phyloP scores from a whole-genome alignment of 2,888 invertebrate genomes.

The Platycnemis pennipes region DNA sequence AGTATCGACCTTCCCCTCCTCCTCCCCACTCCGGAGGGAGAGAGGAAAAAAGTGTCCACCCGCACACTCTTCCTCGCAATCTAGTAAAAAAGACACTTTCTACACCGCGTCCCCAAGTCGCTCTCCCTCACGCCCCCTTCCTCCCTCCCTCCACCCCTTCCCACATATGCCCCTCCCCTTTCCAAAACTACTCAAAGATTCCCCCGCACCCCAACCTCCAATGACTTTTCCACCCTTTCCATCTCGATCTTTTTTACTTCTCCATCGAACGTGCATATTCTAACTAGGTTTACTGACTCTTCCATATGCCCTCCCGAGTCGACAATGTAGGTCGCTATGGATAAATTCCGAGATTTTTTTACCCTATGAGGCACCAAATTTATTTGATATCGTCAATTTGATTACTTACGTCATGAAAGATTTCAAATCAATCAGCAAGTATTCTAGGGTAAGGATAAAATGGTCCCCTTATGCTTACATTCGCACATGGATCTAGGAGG shows the following conservation, averaged over 20 bases:
- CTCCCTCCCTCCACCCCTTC: neutral
- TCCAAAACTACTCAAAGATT: too few species aligned
- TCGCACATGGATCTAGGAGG: too few species aligned
- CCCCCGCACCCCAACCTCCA: slow-evolving; percentile 67
- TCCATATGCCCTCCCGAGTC: too few species aligned
- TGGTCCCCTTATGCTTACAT: too few species aligned
- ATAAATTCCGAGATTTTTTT: too few species aligned
- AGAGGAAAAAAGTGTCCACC: neutral
- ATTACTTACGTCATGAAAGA: too few species aligned
- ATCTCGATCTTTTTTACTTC: neutral
- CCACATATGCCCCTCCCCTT: neutral
- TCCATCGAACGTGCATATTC: neutral
- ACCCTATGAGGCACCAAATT: too few species aligned
- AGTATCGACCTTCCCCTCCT: slow-evolving; percentile 45
- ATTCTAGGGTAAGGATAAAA: too few species aligned
- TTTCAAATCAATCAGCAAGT: too few species aligned
- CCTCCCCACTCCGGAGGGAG: neutral
- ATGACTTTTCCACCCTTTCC: slow-evolving; percentile 69
- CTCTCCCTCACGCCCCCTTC: neutral
- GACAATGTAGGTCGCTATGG: too few species aligned
- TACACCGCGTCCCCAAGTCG: neutral
- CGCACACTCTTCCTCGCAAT: neutral
- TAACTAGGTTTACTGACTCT: too few species aligned
- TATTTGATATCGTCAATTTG: too few species aligned
- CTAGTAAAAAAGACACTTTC: neutral